Base-by-base conservation (phyloP, 2,113 vertebrate species). In the Hystrix brachyura region DNA sequence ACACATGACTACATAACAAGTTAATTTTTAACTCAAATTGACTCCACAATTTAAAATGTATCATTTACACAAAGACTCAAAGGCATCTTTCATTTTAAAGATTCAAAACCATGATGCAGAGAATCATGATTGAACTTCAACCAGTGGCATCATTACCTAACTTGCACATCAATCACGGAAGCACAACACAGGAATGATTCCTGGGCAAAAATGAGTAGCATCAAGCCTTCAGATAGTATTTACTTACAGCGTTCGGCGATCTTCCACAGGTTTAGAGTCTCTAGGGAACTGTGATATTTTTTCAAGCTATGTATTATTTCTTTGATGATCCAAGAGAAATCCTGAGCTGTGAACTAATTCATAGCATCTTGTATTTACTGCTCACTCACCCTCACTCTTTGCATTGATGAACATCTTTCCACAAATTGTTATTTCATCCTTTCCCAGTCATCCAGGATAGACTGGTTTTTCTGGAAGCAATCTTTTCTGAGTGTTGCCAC, bases 1-100 rank as follows among this genome's bases (percentile, higher is more conserved):
- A 51, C 43, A 18, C 9, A 43, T 32, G 79, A 91, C 59, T 91
- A 79, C 51, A 11, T 81, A 76, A 59, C 65, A 80, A 38, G 46
- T 64, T 85, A 48, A 92, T 78, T 67, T 94, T 83, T 82, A 2
- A 93, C 86, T 96, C 62, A 87, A 64, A 80, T 69, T 86, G 9
- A 57, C 14, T 53, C 38, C 34, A n/a, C n/a, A 55, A 51, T 57
- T 69, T 81, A 55, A 92, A 94, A 87, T 65, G 53, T 15, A 87
- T 81, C 71, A 78, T 88, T 94, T 82, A 82, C 9, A 72, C 78
- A 69, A 92, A 95, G 65, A 74, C 23, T 79, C 51, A 34, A 65
- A 96, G 38, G 32, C n/a, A 4, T 60, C 55, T 88, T 94, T 0
- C 34, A 55, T 85, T 51, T 94, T 88, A 88, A 90, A 72, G 32